Base-by-base conservation (phyloP, 2,888 invertebrate species). In the Aethes cnicana region DNA sequence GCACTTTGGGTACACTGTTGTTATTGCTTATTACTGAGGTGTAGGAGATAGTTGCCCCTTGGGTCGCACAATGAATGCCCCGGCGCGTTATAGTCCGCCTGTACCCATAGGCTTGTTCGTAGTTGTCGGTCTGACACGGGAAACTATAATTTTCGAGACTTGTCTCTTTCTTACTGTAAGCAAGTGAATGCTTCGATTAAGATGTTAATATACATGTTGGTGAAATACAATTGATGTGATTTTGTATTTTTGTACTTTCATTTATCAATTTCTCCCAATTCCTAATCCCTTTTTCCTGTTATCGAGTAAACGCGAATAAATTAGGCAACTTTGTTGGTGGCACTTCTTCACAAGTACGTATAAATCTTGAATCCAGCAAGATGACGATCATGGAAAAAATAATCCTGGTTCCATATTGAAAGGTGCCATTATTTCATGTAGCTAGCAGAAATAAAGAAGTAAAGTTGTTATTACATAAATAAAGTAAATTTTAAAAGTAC, bases 221-320 rank as follows among this genome's bases (percentile, higher is more conserved):
- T 89, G 86, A 86, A 89, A 87, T 89, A 89, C 89, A 89, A 87
- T 89, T 85, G 88, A 89, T 89, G 89, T 89, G 88, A 87, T 86
- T 89, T 89, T 87, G 69, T 86, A 88, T 61, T 48, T 58, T 63
- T 63, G 77, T 56, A 56, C 63, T 86, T 86, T 87, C 72, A 81
- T 84, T 87, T 41, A 43, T 52, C 17, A 26, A n/a, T n/a, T n/a
- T n/a, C n/a, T n/a, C n/a, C n/a, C n/a, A n/a, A 5, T 28, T 37
- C 46, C 16, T 39, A 8, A 6, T 14, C 57, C 54, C 9, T 18
- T 23, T 33, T 44, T 42, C 52, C 41, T 42, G 11, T 32, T 11
- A n/a, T 12, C 1, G 16, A n/a, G 21, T 9, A n/a, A n/a, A n/a
- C n/a, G n/a, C n/a, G n/a, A n/a, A n/a, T n/a, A n/a, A n/a, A n/a